These are phyloP conservation scores for Tholera decimalis DNA, from an alignment of 2,888 invertebrate species.

Conservation along the genomic window DNA sequence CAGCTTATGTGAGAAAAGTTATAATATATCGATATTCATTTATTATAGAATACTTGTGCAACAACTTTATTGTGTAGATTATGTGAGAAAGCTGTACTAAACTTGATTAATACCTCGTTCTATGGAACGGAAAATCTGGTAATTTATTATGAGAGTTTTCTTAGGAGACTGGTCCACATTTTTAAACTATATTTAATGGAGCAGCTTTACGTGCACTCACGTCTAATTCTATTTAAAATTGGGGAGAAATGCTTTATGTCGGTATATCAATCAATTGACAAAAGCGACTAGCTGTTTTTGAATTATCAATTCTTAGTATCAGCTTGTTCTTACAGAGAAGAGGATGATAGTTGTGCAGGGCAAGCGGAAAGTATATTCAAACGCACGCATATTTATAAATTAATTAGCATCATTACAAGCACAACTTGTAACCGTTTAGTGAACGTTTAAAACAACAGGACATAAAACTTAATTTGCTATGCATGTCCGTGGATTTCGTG, in stretches of 20 bases:
- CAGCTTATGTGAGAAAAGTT: slow-evolving; percentile 6
- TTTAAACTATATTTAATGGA: neutral
- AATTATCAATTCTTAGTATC: neutral
- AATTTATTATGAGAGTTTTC: slow-evolving; percentile 23
- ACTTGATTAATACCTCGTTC: slow-evolving; percentile 34
- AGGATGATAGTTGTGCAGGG: neutral
- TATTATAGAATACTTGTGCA: slow-evolving; percentile 17
- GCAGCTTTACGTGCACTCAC: neutral
- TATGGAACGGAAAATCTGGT: slow-evolving; percentile 11
- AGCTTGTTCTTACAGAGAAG: neutral
- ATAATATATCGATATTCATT: slow-evolving; percentile 10
- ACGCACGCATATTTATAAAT: slow-evolving; percentile 16
- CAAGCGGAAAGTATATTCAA: slow-evolving; percentile 17
- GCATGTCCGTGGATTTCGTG: slow-evolving; percentile 44
- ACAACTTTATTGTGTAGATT: slow-evolving; percentile 12
- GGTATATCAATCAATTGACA: too few species aligned
- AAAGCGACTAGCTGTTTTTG: neutral
- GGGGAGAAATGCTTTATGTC: neutral
- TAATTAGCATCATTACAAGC: slow-evolving; percentile 1
- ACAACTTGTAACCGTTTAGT: slow-evolving; percentile 11
- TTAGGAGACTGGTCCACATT: slow-evolving; percentile 4
- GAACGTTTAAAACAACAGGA: slow-evolving; percentile 32
- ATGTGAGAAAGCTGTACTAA: slow-evolving; percentile 38
- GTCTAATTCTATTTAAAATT: neutral
- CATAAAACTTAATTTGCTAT: slow-evolving; percentile 54